Evolutionary conservation across 2,888 invertebrate species (phyloP).

Genomic region (Thecocarcelia acutangulata): DNA sequence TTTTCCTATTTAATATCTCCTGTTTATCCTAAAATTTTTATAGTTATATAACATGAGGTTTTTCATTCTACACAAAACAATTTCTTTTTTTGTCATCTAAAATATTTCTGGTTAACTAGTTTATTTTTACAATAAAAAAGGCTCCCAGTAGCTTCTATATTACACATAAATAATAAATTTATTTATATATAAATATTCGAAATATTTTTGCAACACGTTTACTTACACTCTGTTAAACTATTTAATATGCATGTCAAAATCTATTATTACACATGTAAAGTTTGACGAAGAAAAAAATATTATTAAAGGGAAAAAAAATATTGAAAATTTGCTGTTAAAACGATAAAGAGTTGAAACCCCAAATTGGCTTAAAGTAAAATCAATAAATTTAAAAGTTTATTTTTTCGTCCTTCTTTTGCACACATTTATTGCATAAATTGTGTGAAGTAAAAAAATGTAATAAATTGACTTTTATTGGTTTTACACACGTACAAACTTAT

Average conservation of each 20-base stretch:
- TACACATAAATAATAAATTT: no score
- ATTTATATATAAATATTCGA: no score
- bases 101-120: no score
- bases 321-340: neutral
- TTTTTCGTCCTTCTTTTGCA: neutral
- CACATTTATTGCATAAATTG: constrained; percentile 38
- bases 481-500: constrained; percentile 27
- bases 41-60: no score
- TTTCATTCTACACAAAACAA: no score
- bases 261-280: neutral
- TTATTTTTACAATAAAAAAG: no score
- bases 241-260: constrained; percentile 20
- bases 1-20: no score
- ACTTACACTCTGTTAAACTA: neutral
- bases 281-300: neutral
- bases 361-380: constrained; percentile 28
- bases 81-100: no score
- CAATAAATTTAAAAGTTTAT: constrained; percentile 13
- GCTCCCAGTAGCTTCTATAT: no score
- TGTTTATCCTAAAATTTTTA: no score
- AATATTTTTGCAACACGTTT: no score
- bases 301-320: neutral
- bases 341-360: constrained; percentile 1
- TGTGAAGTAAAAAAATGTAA: constrained; percentile 16
- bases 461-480: constrained; percentile 48